Base-by-base conservation (phyloP, 2,113 vertebrate genomes). In the Malurus elegans region DNA sequence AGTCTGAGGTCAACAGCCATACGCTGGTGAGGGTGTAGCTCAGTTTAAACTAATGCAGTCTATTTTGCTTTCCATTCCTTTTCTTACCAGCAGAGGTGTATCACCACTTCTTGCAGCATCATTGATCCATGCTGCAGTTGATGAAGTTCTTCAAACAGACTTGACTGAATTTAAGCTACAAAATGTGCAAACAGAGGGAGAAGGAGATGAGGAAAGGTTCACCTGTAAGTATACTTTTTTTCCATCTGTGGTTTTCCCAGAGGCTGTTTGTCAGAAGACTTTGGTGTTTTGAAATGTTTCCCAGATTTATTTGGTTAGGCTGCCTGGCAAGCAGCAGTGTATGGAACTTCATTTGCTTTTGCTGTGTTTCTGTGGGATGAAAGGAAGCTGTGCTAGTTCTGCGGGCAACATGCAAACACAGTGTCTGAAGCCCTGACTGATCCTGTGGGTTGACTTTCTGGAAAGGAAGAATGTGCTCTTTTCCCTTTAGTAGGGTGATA, bases 111-210 rank as follows among this genome's bases (percentile, higher is more conserved):
- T 99, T 87, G 65, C 95, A 56, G 97, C 98, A 26, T 94, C 97
- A 0, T 66, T 99, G 96, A 98, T 98, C 93, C 97, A 98, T 29
- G 92, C 97, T 54, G 98, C 98, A 2, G 65, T 98, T 65, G 76
- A 97, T 29, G 97, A 98, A 90, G 92, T 98, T 53, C 98, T 98
- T 65, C 97, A 97, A 81, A 91, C 64, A 34, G 98, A 99, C 93
- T 97, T 99, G 74, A 96, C 96, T 75, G 95, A 97, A 81, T 98
- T 98, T 95, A 92, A 97, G 89, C 98, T 97, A 65, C 88, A 97
- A 48, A 87, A 87, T 78, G 95, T 97, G 45, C 83, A 96, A 81
- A 96, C 97, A 16, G 90, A 97, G 18, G 88, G 94, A 72, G 73
- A 81, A 73, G 91, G 64, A 81, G 54, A 93, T 34, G 85, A 95